Conservation (phyloP, 2,113 vertebrate species). For the Halcyon senegalensis region DNA sequence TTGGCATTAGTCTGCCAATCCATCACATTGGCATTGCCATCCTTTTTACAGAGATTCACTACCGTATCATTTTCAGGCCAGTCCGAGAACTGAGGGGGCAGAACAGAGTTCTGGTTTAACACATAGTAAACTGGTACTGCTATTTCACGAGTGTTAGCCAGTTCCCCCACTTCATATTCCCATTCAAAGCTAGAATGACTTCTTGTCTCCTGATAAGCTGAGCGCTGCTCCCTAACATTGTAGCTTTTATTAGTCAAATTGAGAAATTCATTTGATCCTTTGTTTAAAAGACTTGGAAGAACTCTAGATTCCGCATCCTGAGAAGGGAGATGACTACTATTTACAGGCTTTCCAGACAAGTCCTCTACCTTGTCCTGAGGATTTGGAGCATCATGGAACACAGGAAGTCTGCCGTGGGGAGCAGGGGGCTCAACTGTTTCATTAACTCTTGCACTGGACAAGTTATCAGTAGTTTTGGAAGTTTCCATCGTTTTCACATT, state of each 20-base stretch:
- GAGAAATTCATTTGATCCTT: constrained; percentile 50
- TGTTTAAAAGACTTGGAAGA: background rate
- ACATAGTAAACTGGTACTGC: constrained; percentile 60
- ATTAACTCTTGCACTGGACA: background rate
- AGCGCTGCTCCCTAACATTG: background rate
- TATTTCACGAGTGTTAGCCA: constrained; percentile 3
- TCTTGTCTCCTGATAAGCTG: constrained; percentile 62
- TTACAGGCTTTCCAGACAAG: constrained; percentile 48
- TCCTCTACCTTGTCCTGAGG: constrained; percentile 35
- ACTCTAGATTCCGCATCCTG: background rate
- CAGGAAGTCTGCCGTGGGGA: background rate
- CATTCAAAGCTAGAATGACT: constrained; percentile 67
- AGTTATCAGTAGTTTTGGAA: background rate
- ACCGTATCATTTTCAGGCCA: constrained; percentile 64
- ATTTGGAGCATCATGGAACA: background rate
- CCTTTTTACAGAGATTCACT: constrained; percentile 78
- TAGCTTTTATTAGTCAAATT: constrained; percentile 29
- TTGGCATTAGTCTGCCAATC: constrained; percentile 76
- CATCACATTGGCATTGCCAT: constrained; percentile 69
- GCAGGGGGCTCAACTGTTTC: background rate
- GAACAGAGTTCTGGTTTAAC: constrained; percentile 66
- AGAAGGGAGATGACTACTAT: background rate
- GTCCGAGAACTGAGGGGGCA: constrained; percentile 39
- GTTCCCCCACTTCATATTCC: constrained; percentile 59
- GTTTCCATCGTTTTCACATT: background rate